These are phyloP conservation scores for Corvus hawaiiensis DNA, from an alignment of 2,113 vertebrate species.

Conservation along the genomic window DNA sequence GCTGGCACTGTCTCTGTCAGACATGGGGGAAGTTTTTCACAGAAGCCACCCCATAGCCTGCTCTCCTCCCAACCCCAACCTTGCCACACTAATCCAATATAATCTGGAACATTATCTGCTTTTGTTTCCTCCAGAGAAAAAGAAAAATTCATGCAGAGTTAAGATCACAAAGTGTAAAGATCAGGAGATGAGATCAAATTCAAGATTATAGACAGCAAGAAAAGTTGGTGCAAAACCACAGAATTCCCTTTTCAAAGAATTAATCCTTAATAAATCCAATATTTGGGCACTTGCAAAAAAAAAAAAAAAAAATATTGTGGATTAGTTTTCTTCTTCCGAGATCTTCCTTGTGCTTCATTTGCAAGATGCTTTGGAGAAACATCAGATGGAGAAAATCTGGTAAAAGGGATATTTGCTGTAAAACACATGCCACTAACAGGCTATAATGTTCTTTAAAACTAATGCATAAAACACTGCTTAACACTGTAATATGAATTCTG, in stretches of 20 bases:
- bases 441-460: not conserved
- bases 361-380: not conserved
- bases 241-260: not conserved
- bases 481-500: not conserved
- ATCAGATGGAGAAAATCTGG: not conserved
- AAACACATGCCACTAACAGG: not conserved
- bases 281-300: not conserved
- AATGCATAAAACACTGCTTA: not conserved
- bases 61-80: rapidly evolving
- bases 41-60: not conserved
- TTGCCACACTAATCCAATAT: not conserved
- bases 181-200: not conserved
- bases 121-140: not conserved
- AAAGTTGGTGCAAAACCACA: not conserved
- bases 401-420: not conserved
- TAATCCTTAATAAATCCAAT: not conserved
- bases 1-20: not conserved
- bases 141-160: not conserved
- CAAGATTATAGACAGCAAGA: not conserved
- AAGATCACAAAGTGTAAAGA: not conserved
- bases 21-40: not conserved
- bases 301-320: not conserved
- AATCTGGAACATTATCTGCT: not conserved
- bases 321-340: not conserved
- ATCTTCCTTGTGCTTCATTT: not conserved